A percentile compares a stretch with the other conserved stretches of the same genome.
Conservation (phyloP, 2,797 vertebrate species). For the Mycteria americana region DNA sequence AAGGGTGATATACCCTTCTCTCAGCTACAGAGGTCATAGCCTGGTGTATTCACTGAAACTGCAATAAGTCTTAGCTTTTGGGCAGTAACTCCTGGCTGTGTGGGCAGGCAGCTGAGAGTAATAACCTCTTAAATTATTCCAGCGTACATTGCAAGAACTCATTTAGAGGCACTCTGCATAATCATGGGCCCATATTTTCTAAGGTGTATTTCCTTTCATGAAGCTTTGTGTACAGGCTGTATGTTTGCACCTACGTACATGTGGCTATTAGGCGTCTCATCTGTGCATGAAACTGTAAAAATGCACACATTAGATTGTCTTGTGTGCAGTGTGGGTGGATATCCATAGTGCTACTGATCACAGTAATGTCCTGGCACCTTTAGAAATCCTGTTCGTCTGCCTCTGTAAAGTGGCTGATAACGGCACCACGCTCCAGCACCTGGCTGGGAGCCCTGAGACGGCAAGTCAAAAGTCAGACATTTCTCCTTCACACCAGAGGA, state of each 20-base stretch:
- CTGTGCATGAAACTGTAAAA: not conserved
- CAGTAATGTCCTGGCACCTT: not conserved
- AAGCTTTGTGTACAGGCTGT: not conserved
- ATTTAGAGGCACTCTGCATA: not conserved
- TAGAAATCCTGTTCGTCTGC: not conserved
- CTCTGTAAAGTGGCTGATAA: not conserved
- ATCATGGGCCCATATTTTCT: not conserved
- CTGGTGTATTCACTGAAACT: not conserved
- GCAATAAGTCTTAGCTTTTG: not conserved
- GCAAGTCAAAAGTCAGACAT: not conserved
- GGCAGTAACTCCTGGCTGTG: conserved; percentile 10
- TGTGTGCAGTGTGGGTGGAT: not conserved
- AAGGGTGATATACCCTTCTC: conserved; percentile 12
- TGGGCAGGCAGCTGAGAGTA: conserved; percentile 23
- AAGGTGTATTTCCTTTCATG: not conserved
- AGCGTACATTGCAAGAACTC: not conserved
- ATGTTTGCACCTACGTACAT: not conserved
- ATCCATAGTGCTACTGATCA: not conserved
- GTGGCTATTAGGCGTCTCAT: not conserved
- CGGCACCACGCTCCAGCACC: not conserved
- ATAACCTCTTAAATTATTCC: conserved; percentile 35
- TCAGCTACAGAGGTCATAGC: not conserved
- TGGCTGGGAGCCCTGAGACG: not conserved
- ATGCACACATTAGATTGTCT: not conserved
- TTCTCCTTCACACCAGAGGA: not conserved